Percentiles rank a stretch among this genome's conserved stretches.
phyloP scores from a whole-genome alignment of 2,113 vertebrate species.

The Terrapene triunguis region DNA sequence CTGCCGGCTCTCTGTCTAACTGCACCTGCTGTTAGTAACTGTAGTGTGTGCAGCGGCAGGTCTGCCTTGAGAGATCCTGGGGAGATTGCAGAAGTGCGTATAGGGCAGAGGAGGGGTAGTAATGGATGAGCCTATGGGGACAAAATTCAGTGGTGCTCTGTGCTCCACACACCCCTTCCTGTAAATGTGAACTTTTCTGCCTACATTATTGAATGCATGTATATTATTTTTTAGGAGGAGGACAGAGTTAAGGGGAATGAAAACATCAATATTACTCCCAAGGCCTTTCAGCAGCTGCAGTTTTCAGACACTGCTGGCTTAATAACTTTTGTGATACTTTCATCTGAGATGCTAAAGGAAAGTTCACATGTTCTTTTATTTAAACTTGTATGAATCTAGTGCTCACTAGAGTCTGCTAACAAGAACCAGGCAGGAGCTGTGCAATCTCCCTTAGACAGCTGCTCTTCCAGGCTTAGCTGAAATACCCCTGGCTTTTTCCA shows the following conservation, averaged over 20 bases:
- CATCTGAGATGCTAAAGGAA: fast-evolving
- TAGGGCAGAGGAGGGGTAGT: background rate
- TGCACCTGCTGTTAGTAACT: fast-evolving
- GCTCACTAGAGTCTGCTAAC: background rate
- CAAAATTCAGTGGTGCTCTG: fast-evolving
- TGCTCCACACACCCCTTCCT: fast-evolving
- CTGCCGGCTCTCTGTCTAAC: too few relatives aligned
- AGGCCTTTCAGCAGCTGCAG: fast-evolving
- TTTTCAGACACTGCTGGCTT: background rate
- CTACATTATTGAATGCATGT: fast-evolving
- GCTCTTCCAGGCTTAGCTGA: too few relatives aligned
- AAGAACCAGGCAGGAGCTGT: too few relatives aligned
- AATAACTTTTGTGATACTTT: fast-evolving
- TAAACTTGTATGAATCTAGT: fast-evolving
- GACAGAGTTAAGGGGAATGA: background rate
- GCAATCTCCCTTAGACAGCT: too few relatives aligned
- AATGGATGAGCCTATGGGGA: too few relatives aligned
- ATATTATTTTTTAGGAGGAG: background rate
- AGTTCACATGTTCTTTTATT: background rate
- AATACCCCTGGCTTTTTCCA: too few relatives aligned
- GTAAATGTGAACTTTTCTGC: background rate
- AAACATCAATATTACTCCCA: background rate
- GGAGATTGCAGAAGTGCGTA: background rate
- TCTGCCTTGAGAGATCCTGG: background rate
- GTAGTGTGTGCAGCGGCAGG: fast-evolving